A percentile compares a stretch with the other conserved stretches of the same genome.
Evolutionary conservation across 2,797 vertebrate genomes (phyloP).

Genomic region (Acanthurus leucopareius): DNA sequence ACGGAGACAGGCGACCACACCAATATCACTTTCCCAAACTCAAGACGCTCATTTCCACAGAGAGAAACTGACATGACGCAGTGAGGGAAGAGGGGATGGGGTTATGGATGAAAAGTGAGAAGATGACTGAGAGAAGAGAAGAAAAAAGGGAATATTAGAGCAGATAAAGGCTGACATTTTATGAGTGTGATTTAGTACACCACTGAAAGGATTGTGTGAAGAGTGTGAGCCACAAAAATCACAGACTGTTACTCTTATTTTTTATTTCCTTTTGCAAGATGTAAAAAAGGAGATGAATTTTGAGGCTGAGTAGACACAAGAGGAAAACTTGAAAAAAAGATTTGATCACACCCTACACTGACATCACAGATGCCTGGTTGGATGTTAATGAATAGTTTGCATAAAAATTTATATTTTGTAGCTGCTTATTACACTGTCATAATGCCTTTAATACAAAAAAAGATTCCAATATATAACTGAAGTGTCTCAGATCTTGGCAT

Average conservation of each 20-base stretch:
- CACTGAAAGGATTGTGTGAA: slow-evolving; percentile 5
- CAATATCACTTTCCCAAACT: slow-evolving; percentile 51
- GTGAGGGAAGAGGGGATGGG: background rate
- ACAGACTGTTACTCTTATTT: background rate
- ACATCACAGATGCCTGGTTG: background rate
- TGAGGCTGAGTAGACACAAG: slow-evolving; percentile 29
- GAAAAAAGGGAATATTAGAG: slow-evolving; percentile 23
- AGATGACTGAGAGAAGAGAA: slow-evolving; percentile 36
- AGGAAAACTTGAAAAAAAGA: background rate
- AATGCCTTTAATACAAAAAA: background rate
- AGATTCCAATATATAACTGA: no score
- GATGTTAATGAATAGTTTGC: background rate
- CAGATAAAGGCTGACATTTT: slow-evolving; percentile 43
- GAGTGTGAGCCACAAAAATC: background rate
- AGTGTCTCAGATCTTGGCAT: no score
- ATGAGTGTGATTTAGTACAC: slow-evolving; percentile 14
- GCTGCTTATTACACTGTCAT: no score
- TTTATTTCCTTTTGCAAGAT: slow-evolving; percentile 7
- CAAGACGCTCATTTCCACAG: slow-evolving; percentile 22
- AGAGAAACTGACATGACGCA: slow-evolving; percentile 25
- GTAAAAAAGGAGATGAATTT: background rate
- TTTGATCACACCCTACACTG: background rate
- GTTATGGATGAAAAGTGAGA: slow-evolving; percentile 53
- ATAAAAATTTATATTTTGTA: background rate
- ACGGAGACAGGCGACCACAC: slow-evolving; percentile 6